Evolutionary conservation across 2,113 vertebrate genomes (phyloP).

Genomic region (Accipiter cooperii): DNA sequence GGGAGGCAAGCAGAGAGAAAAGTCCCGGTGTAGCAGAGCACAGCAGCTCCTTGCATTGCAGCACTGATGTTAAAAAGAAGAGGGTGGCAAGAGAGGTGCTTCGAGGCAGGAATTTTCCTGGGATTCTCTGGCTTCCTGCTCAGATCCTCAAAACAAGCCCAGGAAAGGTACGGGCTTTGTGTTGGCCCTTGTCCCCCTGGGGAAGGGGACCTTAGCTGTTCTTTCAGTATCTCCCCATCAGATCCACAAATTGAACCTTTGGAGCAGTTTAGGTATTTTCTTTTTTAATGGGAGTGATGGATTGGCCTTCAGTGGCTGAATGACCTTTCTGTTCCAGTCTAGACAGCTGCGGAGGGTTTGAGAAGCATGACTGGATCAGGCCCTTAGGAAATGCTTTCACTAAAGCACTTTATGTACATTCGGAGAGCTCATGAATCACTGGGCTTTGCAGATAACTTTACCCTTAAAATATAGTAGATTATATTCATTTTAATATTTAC

Average conservation of each 20-base stretch:
- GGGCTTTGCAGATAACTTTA: conserved; percentile 22
- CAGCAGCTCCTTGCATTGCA: background rate
- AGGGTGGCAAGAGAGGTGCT: background rate
- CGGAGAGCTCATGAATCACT: background rate
- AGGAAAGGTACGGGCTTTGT: background rate
- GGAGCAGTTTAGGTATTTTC: conserved; percentile 45
- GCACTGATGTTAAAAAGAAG: background rate
- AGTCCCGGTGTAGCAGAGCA: background rate
- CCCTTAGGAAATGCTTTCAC: conserved; percentile 57
- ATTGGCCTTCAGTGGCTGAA: conserved; percentile 61
- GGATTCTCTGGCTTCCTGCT: background rate
- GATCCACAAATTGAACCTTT: conserved; percentile 20
- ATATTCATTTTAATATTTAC: conserved; percentile 47
- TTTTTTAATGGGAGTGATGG: conserved; percentile 56
- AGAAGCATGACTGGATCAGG: conserved; percentile 50
- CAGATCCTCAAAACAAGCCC: background rate
- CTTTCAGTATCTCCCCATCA: background rate
- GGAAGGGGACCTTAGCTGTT: background rate
- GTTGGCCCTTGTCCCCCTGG: background rate
- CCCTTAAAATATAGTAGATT: conserved; percentile 15
- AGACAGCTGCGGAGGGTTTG: conserved; percentile 28
- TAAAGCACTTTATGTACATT: conserved; percentile 41
- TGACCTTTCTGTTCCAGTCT: conserved; percentile 62
- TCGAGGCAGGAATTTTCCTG: background rate
- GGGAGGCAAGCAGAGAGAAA: background rate